Base-by-base conservation (phyloP, 2,797 vertebrate genomes). In the Notolabrus celidotus region DNA sequence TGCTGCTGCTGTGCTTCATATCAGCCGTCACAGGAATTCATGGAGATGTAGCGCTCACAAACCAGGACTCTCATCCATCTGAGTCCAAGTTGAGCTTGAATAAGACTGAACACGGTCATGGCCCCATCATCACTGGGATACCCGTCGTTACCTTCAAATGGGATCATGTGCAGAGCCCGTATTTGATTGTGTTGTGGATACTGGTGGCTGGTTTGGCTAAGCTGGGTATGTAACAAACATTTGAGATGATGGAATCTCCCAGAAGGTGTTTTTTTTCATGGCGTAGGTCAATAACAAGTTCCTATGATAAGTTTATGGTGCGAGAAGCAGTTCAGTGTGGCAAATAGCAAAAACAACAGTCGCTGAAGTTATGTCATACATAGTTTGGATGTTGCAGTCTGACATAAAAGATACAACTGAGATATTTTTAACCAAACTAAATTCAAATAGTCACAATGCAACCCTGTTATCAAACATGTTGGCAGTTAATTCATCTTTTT, bases 201-300 rank as follows among this genome's bases (percentile, higher is more conserved):
- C n/a, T 94, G 36, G 92, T 94, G 74, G 80, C 89, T 17, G 76
- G 72, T 60, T 7, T 93, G 77, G 64, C 65, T 2, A 95, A 95
- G 78, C 12, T 94, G 73, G 92, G 93, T 95, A 93, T 17, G 93
- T 92, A 83, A 31, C 3, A 34, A 22, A 36, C 10, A 16, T 34
- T 56, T 54, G 10, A 25, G 7, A 10, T 12, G 3, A 36, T 39
- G 9, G 38, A 60, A 58, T 51, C 22, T 33, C 7, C 4, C 7
- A 4, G 5, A 22, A 12, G n/a, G n/a, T n/a, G n/a, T n/a, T n/a
- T n/a, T n/a, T n/a, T n/a, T n/a, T n/a, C n/a, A n/a, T n/a, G n/a
- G n/a, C n/a, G n/a, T n/a, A n/a, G n/a, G n/a, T n/a, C n/a, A n/a
- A n/a, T 25, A 12, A n/a, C n/a, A 34, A 9, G 33, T 34, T 34